Conservation (phyloP, 2,888 invertebrate genomes). For the Eristalinus aeneus region DNA sequence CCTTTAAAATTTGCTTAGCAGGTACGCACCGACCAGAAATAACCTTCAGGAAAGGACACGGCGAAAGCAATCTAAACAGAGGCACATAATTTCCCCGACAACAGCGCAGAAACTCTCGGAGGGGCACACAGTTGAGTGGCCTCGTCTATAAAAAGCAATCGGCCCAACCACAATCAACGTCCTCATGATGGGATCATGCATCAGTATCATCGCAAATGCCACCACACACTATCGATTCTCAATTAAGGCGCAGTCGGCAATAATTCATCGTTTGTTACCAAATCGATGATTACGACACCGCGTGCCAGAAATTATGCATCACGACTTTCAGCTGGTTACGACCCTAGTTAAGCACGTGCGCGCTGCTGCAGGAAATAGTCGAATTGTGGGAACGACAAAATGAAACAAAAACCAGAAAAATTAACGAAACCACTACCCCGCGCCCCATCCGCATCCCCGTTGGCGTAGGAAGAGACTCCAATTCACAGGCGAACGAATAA, state of each 20-base stretch:
- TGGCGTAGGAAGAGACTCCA: conserved; percentile 7
- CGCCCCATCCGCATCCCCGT: conserved; percentile 11
- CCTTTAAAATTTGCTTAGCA: too few relatives aligned
- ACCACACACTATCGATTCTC: conserved; percentile 51
- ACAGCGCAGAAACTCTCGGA: background rate
- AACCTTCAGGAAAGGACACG: background rate
- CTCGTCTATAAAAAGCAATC: background rate
- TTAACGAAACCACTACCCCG: background rate
- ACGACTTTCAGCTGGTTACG: conserved; percentile 6
- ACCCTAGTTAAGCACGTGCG: conserved; percentile 23
- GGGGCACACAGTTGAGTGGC: background rate
- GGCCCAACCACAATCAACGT: background rate
- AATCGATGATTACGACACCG: conserved; percentile 57
- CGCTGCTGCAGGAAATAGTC: background rate
- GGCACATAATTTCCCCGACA: background rate
- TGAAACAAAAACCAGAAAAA: background rate
- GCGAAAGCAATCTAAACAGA: background rate
- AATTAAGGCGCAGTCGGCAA: conserved; percentile 28
- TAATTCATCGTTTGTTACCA: conserved; percentile 50
- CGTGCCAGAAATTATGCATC: conserved; percentile 48
- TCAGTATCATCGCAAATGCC: background rate
- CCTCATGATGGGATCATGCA: background rate
- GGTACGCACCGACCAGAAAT: background rate
- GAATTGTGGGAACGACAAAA: background rate
- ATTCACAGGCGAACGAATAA: conserved; percentile 26